These are phyloP conservation scores for Sternotherus odoratus DNA, from an alignment of 2,797 vertebrate genomes.

Conservation along the genomic window DNA sequence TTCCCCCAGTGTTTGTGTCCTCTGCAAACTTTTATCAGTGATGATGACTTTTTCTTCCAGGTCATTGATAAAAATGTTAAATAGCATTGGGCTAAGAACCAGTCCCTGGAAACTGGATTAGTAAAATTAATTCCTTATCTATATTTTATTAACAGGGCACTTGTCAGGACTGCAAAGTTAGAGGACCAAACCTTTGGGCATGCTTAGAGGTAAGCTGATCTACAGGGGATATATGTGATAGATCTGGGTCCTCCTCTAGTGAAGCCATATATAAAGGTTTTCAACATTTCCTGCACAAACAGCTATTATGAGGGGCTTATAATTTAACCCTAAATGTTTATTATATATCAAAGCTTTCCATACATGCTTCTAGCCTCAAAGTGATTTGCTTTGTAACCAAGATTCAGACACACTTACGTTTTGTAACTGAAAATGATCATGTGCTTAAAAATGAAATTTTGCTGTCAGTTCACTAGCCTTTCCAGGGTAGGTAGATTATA, in stretches of 20 bases:
- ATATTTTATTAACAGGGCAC: slow-evolving; percentile 85
- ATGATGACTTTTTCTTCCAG: neutral
- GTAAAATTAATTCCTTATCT: neutral
- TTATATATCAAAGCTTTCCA: neutral
- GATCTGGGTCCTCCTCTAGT: neutral
- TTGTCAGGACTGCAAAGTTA: slow-evolving; percentile 96
- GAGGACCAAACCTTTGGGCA: slow-evolving; percentile 98
- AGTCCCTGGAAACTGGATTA: neutral
- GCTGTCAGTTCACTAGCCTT: neutral
- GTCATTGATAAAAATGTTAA: neutral
- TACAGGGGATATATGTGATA: neutral
- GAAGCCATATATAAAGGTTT: neutral
- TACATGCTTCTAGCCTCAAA: neutral
- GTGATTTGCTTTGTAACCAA: neutral
- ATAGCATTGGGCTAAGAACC: neutral
- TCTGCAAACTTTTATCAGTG: neutral
- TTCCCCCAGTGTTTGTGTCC: neutral
- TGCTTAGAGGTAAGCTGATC: slow-evolving; percentile 92
- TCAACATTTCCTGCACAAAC: neutral
- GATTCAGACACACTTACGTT: rapidly evolving
- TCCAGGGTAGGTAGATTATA: neutral
- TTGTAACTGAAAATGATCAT: neutral
- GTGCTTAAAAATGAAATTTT: neutral
- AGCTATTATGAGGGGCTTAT: neutral
- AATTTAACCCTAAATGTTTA: neutral